phyloP scores from a whole-genome alignment of 2,888 invertebrate species.

The Malacosoma neustria region DNA sequence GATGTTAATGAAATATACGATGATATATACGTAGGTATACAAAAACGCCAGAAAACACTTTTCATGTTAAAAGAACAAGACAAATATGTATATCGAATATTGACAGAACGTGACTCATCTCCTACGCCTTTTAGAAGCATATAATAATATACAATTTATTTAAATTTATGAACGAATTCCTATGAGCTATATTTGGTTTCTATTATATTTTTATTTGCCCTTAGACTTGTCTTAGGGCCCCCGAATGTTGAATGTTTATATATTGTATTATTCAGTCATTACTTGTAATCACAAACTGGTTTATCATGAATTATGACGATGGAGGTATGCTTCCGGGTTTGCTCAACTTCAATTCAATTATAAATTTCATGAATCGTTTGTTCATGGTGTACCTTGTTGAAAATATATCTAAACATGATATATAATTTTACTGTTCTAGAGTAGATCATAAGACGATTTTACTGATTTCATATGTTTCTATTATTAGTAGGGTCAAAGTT shows the following conservation, averaged over 20 bases:
- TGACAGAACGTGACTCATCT: slow-evolving; percentile 27
- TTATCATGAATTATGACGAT: not conserved
- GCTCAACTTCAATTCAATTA: not conserved
- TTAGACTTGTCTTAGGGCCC: slow-evolving; percentile 11
- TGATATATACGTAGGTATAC: too few species aligned
- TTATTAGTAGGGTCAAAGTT: too few species aligned
- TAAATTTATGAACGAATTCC: slow-evolving; percentile 31
- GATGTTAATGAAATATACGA: too few species aligned
- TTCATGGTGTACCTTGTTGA: too few species aligned
- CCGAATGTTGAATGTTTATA: too few species aligned
- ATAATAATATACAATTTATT: slow-evolving; percentile 30
- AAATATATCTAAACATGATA: too few species aligned
- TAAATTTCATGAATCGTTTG: not conserved
- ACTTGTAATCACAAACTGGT: not conserved
- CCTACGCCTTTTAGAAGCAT: slow-evolving; percentile 23
- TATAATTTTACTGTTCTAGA: too few species aligned
- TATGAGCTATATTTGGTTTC: slow-evolving; percentile 24
- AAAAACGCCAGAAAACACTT: too few species aligned
- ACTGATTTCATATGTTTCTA: too few species aligned
- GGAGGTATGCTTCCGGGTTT: not conserved
- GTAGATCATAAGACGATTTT: too few species aligned
- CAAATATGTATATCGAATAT: too few species aligned
- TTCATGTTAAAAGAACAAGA: too few species aligned
- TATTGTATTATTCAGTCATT: not conserved
- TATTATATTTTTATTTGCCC: slow-evolving; percentile 14